These are phyloP conservation scores for Argyrosomus japonicus DNA, from an alignment of 2,113 vertebrate genomes.

Conservation along the genomic window DNA sequence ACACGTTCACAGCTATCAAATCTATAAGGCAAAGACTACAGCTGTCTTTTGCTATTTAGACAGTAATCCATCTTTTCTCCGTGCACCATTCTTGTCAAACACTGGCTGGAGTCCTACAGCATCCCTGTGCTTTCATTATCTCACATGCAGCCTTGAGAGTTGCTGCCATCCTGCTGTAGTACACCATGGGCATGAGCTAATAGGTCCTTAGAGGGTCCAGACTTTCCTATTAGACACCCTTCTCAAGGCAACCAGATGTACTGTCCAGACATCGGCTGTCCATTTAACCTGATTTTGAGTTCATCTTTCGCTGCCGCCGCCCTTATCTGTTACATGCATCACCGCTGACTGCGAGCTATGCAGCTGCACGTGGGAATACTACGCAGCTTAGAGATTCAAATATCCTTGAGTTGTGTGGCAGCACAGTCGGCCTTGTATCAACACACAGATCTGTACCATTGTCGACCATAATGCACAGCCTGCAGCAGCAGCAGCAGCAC, in stretches of 20 bases:
- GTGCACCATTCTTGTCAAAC: conserved; percentile 26
- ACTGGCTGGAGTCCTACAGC: conserved; percentile 2
- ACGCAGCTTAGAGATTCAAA: conserved; percentile 38
- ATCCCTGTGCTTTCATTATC: conserved; percentile 72
- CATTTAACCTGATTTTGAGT: conserved; percentile 38
- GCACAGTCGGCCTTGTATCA: conserved; percentile 8
- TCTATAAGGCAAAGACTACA: background rate
- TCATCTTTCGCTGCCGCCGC: conserved; percentile 30
- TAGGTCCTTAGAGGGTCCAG: conserved; percentile 66
- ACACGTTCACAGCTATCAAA: background rate
- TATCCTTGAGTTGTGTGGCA: conserved; percentile 21
- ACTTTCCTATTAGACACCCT: conserved; percentile 45
- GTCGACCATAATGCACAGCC: conserved; percentile 4
- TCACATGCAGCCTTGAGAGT: conserved; percentile 48
- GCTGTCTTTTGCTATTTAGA: conserved; percentile 5
- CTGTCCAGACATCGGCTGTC: conserved; percentile 58
- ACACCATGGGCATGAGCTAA: conserved; percentile 54
- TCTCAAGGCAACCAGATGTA: conserved; percentile 32
- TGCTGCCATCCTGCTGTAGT: conserved; percentile 42
- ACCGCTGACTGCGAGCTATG: conserved; percentile 20
- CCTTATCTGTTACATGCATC: conserved; percentile 26
- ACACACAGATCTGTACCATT: conserved; percentile 16
- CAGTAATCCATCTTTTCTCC: conserved; percentile 12
- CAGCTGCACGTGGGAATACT: conserved; percentile 16
- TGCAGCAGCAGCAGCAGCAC: background rate